A percentile compares a stretch with the other conserved stretches of the same genome.
Conservation (phyloP, 2,797 vertebrate genomes). For the Chrysocyon brachyurus region DNA sequence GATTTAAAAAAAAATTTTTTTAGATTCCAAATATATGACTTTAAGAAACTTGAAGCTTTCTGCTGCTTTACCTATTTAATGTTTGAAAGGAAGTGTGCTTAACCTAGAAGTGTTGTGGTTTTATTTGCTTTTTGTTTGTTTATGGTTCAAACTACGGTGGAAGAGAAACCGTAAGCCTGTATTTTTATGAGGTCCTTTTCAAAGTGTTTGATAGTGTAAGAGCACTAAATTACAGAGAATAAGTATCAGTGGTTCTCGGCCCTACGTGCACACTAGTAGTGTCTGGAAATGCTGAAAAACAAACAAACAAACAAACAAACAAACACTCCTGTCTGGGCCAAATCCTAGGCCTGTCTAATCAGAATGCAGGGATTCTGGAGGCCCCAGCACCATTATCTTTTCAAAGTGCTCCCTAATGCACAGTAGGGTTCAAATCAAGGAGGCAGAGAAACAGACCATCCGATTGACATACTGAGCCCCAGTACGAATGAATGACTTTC, state of each 20-base stretch:
- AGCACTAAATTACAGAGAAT: conserved; percentile 42
- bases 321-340: neutral
- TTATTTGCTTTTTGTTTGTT: conserved; percentile 63
- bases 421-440: conserved; percentile 18
- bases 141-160: conserved; percentile 41
- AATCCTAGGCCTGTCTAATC: conserved; percentile 9
- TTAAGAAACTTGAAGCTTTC: conserved; percentile 22
- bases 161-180: conserved; percentile 6
- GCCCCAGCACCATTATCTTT: neutral
- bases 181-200: conserved; percentile 60
- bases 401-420: neutral
- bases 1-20: neutral
- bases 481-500: neutral
- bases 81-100: neutral
- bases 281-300: neutral
- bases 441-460: neutral
- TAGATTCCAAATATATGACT: conserved; percentile 37
- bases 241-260: neutral
- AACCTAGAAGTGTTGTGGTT: conserved; percentile 16
- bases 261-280: neutral
- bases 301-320: too few species aligned
- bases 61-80: conserved; percentile 25
- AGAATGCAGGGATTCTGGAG: neutral
- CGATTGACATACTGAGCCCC: neutral
- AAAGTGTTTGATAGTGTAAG: conserved; percentile 29